Conservation (phyloP, 2,888 invertebrate species). For the Tridacna gigas region DNA sequence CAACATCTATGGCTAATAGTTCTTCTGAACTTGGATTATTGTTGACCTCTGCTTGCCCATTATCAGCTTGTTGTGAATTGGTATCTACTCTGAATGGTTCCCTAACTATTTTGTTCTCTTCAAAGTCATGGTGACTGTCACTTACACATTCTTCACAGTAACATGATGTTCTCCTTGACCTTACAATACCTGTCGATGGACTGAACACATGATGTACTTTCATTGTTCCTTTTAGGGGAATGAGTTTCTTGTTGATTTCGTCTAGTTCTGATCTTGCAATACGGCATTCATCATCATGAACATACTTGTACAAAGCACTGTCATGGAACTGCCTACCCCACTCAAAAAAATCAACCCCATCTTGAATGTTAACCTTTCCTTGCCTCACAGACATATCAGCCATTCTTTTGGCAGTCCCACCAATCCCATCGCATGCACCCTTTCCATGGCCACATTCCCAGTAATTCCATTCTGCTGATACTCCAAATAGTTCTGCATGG, state of each 20-base stretch:
- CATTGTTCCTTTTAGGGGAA: slow-evolving; percentile 27
- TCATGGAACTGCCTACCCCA: slow-evolving; percentile 9
- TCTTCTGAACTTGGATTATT: too few relatives aligned
- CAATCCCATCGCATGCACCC: slow-evolving; percentile 53
- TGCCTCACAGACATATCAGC: slow-evolving; percentile 28
- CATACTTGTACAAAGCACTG: background rate
- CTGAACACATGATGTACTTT: slow-evolving; percentile 22
- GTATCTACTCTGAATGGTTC: too few relatives aligned
- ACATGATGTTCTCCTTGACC: background rate
- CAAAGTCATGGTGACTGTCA: too few relatives aligned
- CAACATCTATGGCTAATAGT: too few relatives aligned
- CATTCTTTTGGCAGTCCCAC: slow-evolving; percentile 44
- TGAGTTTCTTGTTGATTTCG: slow-evolving; percentile 13
- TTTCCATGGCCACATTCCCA: slow-evolving; percentile 53
- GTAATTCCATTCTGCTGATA: slow-evolving; percentile 50
- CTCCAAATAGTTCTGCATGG: background rate
- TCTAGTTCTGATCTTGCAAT: background rate
- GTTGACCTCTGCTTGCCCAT: too few relatives aligned
- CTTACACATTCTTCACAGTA: background rate
- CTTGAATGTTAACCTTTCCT: slow-evolving; percentile 29
- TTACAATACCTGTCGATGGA: background rate
- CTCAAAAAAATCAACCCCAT: slow-evolving; percentile 30
- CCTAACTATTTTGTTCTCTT: too few relatives aligned
- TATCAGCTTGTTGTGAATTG: too few relatives aligned
- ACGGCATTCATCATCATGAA: background rate